phyloP scores from a whole-genome alignment of 2,797 vertebrate species.

The Melanogrammus aeglefinus region DNA sequence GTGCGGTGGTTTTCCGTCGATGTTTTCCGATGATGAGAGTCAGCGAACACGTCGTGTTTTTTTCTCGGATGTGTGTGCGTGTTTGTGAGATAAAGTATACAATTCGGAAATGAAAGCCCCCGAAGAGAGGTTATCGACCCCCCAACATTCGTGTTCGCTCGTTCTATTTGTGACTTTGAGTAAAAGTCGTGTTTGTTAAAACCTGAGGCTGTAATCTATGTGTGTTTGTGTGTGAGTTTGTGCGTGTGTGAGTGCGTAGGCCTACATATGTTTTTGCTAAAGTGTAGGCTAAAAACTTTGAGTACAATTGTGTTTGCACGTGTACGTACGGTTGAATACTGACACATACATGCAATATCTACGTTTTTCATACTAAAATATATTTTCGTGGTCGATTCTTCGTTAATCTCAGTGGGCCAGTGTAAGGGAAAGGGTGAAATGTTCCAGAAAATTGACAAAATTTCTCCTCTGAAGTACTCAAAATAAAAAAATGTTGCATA shows the following conservation, averaged over 20 bases:
- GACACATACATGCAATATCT: slow-evolving; percentile 43
- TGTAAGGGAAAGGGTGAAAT: not conserved
- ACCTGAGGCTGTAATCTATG: not conserved
- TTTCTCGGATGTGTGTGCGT: slow-evolving; percentile 24
- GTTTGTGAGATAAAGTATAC: not conserved
- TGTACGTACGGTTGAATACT: slow-evolving; percentile 47
- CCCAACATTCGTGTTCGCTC: not conserved
- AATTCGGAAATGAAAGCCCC: not conserved
- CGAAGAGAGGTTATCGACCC: not conserved
- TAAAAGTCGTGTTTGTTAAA: not conserved
- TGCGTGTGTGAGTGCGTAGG: slow-evolving; percentile 21
- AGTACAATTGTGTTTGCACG: slow-evolving; percentile 26
- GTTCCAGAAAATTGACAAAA: not conserved
- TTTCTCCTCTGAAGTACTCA: not conserved
- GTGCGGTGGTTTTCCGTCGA: slow-evolving; percentile 83
- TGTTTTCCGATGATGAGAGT: slow-evolving; percentile 65
- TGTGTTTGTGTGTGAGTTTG: not conserved
- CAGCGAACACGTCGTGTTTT: slow-evolving; percentile 33
- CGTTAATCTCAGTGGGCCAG: slow-evolving; percentile 36
- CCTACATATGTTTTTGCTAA: slow-evolving; percentile 47
- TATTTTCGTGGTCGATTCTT: slow-evolving; percentile 16
- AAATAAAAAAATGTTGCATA: not conserved
- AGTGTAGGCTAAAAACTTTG: slow-evolving; percentile 71
- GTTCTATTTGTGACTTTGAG: not conserved
- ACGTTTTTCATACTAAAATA: slow-evolving; percentile 40